These are phyloP conservation scores for Pangasius sanitwongsei DNA, from an alignment of 2,797 vertebrate genomes.

Conservation along the genomic window DNA sequence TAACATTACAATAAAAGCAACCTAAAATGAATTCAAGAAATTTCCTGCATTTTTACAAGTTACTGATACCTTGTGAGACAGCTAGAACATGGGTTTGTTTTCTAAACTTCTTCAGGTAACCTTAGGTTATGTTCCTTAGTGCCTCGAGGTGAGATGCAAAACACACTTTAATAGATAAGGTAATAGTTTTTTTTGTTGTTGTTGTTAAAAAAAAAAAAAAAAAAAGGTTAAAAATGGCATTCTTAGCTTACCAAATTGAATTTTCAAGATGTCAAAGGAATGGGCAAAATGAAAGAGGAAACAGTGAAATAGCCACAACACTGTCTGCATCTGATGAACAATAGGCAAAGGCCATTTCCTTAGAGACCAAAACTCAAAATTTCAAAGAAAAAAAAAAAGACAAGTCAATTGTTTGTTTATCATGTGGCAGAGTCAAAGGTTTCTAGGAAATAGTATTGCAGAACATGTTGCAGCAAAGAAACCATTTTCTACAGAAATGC, in stretches of 20 bases:
- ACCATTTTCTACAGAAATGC: background rate
- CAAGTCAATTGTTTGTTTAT: background rate
- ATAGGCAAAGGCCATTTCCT: background rate
- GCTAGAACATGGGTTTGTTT: background rate
- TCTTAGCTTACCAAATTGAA: background rate
- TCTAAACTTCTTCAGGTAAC: background rate
- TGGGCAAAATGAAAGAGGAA: background rate
- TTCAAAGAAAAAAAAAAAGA: background rate
- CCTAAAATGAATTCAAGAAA: background rate
- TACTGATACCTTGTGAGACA: background rate
- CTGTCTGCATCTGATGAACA: background rate
- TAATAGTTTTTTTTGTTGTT: background rate
- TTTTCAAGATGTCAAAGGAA: background rate
- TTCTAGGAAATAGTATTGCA: constrained; percentile 8
- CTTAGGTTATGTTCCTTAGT: background rate
- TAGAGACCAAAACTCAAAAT: background rate
- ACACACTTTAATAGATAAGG: background rate
- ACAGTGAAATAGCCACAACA: background rate
- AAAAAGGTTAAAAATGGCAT: background rate
- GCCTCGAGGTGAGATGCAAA: background rate
- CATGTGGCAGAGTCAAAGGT: background rate
- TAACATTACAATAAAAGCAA: background rate
- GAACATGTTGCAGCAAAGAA: background rate
- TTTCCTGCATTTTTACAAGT: background rate
- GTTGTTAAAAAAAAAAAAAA: background rate